Base-by-base conservation (phyloP, 2,888 invertebrate species). In the Tipula confusa region DNA sequence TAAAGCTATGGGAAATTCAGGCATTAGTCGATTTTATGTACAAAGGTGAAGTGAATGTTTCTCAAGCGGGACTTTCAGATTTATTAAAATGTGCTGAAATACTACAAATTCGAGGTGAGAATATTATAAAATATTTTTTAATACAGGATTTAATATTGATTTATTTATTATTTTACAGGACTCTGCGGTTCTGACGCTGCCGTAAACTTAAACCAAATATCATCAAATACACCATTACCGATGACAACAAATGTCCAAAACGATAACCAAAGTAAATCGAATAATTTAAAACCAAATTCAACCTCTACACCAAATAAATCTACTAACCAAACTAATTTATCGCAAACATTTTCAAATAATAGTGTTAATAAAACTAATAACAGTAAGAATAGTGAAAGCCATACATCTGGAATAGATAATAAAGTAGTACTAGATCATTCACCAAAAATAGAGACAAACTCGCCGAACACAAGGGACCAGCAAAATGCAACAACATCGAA, bases 11-110 rank as follows among this genome's bases (percentile, higher is more conserved):
- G 90, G 96, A 96, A 87, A 94, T 96, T 89, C 95, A 96, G 87
- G 95, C 95, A 0, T 90, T 96, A 80, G 95, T 96, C 38, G 96
- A 96, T 89, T 96, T 96, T 88, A 96, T 96, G 96, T 96, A 96
- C 89, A 95, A 95, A 87, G 96, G 96, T 0, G 96, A 96, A 88
- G 96, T 96, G 36, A 96, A 95, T 87, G 95, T 96, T 0, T 95
- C 95, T 2, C 96, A 96, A 86, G 95, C 96, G 84, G 95, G 96
- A 84, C 89, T 96, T 83, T 94, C 95, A 36, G 94, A 95, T 86
- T 89, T 96, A n/a, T 90, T 96, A 9, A 94, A 94, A 87, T 95
- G 95, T 0, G 96, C 96, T 0, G 96, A 96, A 87, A 94, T 95
- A 15, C 88, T 96, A 86, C 95, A 96, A 87, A 95, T 96, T 84